Base-by-base conservation (phyloP, 2,797 vertebrate genomes). In the Sebastes jordani region DNA sequence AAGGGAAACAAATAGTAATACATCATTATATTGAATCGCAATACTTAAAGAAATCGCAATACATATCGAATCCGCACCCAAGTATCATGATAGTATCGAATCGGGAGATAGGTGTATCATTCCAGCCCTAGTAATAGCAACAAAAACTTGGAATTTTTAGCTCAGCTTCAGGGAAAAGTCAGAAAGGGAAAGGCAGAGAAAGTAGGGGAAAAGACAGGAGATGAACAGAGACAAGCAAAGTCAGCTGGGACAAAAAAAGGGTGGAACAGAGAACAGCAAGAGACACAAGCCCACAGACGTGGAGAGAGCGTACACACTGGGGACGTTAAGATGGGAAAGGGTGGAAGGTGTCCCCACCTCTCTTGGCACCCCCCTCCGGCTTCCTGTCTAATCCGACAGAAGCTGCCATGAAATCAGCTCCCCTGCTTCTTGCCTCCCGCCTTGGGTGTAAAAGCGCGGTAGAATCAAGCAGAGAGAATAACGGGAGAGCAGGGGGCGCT, bases 331-430 rank as follows among this genome's bases (percentile, higher is more conserved):
- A 27, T 61, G 32, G 46, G 72, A 81, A 54, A 55, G 81, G 84
- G 86, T 80, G 64, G 90, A 90, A 87, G 90, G 85, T 93, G 82
- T 88, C 72, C 75, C 66, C 74, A 71, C 83, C 75, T 85, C 76
- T 89, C 64, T 59, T 85, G 82, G 80, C 87, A 76, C 27, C 62
- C 23, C 38, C 86, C 89, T 85, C 69, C 76, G 58, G 81, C 80
- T 90, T 90, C 77, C 79, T 74, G 85, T 88, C 84, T 94, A 92
- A 95, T 94, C 88, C 64, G 66, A 80, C 83, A 84, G 90, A 92
- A 91, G 91, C 92, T 75, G 78, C 91, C 90, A 86, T 94, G 90
- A 92, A 95, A 94, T 91, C 91, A 85, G 83, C 86, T 87, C 79
- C 84, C 81, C 86, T 85, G 85, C 90, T 85, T 64, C 56, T 65